Evolutionary conservation across 2,797 vertebrate species (phyloP).

Genomic region (Sebastes minor): DNA sequence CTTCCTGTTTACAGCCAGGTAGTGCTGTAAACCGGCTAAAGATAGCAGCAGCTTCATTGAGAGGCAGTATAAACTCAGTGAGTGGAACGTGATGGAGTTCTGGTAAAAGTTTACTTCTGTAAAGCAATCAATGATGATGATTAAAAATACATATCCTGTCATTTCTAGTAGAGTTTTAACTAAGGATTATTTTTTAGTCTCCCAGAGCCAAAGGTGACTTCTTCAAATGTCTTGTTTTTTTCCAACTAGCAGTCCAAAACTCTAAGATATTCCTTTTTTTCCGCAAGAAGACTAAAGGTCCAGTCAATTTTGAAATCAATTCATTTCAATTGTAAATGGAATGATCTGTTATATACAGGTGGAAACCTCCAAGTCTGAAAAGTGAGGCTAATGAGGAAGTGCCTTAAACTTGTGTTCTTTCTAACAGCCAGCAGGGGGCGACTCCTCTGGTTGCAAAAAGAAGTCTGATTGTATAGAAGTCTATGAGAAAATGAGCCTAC

Average conservation of each 20-base stretch:
- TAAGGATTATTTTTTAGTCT: too few relatives aligned
- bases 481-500: too few relatives aligned
- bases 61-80: constrained; percentile 5
- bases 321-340: not conserved
- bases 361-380: too few relatives aligned
- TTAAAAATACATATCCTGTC: not conserved
- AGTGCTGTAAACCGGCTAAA: constrained; percentile 52
- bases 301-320: not conserved
- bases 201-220: not conserved
- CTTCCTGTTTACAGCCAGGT: constrained; percentile 71
- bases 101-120: not conserved
- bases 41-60: constrained; percentile 32
- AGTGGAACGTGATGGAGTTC: not conserved
- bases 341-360: not conserved
- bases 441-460: too few relatives aligned
- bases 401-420: too few relatives aligned
- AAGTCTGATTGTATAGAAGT: too few relatives aligned
- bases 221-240: not conserved
- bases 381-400: too few relatives aligned
- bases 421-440: too few relatives aligned
- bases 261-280: not conserved
- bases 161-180: not conserved
- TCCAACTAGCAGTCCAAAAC: not conserved
- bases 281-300: not conserved
- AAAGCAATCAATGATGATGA: not conserved